Evolutionary conservation across 2,113 vertebrate species (phyloP).

Genomic region (Ctenodactylus gundi): DNA sequence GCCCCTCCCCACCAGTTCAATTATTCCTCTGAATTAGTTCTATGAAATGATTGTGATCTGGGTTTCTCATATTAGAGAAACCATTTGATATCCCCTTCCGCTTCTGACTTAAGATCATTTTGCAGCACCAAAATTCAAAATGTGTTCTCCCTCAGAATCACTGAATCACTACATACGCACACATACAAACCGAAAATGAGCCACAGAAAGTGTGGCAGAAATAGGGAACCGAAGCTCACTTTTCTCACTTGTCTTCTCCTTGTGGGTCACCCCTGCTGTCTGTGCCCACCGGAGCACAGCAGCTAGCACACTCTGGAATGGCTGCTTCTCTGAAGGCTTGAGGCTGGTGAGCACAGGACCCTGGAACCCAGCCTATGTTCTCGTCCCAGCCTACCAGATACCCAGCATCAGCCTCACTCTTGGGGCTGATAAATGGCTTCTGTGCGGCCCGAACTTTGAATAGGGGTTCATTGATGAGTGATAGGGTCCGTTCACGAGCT

Average conservation of each 20-base stretch:
- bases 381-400: too few species aligned
- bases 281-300: background rate
- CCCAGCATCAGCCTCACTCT: background rate
- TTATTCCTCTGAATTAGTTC: too few species aligned
- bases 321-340: background rate
- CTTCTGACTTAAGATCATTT: background rate
- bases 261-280: accelerated
- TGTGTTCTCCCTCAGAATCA: background rate
- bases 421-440: accelerated
- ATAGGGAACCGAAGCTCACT: accelerated
- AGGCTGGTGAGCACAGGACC: accelerated
- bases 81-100: too few species aligned
- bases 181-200: accelerated
- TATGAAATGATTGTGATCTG: too few species aligned
- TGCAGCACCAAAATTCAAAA: background rate
- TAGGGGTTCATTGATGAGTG: accelerated
- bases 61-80: too few species aligned
- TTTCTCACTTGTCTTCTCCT: background rate
- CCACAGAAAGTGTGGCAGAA: accelerated
- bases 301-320: too few species aligned
- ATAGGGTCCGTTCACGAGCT: too few species aligned
- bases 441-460: background rate
- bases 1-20: too few species aligned
- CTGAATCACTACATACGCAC: accelerated
- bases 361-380: accelerated